These are phyloP conservation scores for Drosophila sordidula DNA, from an alignment of 2,888 invertebrate genomes.

Conservation along the genomic window DNA sequence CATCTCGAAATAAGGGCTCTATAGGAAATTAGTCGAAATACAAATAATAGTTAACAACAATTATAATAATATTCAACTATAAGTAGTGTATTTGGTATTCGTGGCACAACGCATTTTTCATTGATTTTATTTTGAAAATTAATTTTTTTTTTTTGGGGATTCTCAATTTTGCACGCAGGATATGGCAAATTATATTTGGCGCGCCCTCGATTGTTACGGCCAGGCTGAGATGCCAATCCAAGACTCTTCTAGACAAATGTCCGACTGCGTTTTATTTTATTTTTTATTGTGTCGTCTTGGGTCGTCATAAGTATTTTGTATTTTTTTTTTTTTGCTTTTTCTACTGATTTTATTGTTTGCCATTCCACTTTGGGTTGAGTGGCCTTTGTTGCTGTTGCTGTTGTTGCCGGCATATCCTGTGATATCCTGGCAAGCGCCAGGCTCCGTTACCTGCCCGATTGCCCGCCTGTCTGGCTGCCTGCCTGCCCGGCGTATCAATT, in stretches of 20 bases:
- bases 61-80: too few species aligned
- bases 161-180: slow-evolving; percentile 53
- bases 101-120: not conserved
- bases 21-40: not conserved
- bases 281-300: slow-evolving; percentile 8
- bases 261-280: slow-evolving; percentile 25
- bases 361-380: slow-evolving; percentile 23
- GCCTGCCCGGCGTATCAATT: slow-evolving; percentile 47
- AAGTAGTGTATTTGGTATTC: slow-evolving; percentile 30
- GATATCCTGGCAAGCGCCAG: slow-evolving; percentile 62
- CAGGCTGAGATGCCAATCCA: slow-evolving; percentile 1
- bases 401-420: slow-evolving; percentile 30
- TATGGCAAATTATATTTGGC: slow-evolving; percentile 69
- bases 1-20: too few species aligned
- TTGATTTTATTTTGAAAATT: not conserved
- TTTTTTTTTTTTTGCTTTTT: slow-evolving; percentile 5
- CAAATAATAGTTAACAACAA: not conserved
- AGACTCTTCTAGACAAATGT: slow-evolving; percentile 27
- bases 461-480: slow-evolving; percentile 8
- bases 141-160: slow-evolving; percentile 4
- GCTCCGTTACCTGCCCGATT: slow-evolving; percentile 44
- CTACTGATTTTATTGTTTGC: slow-evolving; percentile 19
- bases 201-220: slow-evolving; percentile 37
- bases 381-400: slow-evolving; percentile 24
- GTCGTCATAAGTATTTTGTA: slow-evolving; percentile 14